Evolutionary conservation across 2,888 invertebrate species (phyloP), one percentile per base, ranked within the genome.

Genomic region (Beris morrisii): DNA sequence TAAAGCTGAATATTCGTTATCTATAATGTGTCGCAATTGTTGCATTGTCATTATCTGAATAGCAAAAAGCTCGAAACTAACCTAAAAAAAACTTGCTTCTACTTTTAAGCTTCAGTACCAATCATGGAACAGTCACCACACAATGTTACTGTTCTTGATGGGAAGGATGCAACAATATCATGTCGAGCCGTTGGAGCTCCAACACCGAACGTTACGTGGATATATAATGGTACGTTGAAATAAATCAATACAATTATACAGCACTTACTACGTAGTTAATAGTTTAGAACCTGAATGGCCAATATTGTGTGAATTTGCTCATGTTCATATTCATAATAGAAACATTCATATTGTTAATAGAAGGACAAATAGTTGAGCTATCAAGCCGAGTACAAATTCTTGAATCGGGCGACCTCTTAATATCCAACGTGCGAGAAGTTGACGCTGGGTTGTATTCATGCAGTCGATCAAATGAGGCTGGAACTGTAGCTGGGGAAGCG

Each of bases 381-480:
- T 85, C 90, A 69, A 92, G 92, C 71, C 85, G 95, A 73, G 85
- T 95, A 69, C 94, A 94, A 83, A 86, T 92, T 64, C 83, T 94
- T 71, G 93, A 94, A 70, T 89, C 88, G 73, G 94, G 94, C 45
- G 93, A 93, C 82, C 85, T 97, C 73, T 83, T 95, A 73, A 91
- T 97, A 71, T 91, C 94, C 5, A 90, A 92, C 68, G 91, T 94
- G 3, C 87, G 91, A 69, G 86, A 90, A 70, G 83, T 86, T 31
- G 96, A 97, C 80, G 90, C 89, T 69, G 97, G 96, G 31, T 87
- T 90, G 77, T 97, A 97, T 80, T 91, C 91, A 9, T 97, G 97
- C 79, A 83, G 91, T 55, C 87, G 96, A 69, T 86, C 90, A 59
- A 97, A 97, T 78, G 93, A 92, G 80, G 94, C 94, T 63, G 97